Evolutionary conservation across 2,888 invertebrate species (phyloP), one percentile per base, ranked within the genome.

Genomic region (Herminia tarsipennalis): DNA sequence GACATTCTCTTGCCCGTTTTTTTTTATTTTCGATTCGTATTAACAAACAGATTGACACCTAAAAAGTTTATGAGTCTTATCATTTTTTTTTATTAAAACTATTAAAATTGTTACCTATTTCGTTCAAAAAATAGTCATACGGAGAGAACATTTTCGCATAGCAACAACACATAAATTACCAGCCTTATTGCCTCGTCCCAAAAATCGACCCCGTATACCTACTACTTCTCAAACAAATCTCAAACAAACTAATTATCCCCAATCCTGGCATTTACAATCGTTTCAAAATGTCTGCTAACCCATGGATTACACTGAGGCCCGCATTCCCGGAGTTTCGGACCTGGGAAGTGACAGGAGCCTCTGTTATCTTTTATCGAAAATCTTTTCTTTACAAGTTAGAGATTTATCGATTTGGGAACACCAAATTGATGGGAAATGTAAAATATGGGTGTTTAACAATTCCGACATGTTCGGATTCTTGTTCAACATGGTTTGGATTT

Each of bases 321-420:
- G 55, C 56, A 61, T 70, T n/a, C 51, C 45, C 52, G 39, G 42
- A 62, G 52, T 53, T 59, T 46, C 28, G 34, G 56, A 56, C 50
- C 56, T 32, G 25, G 20, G 20, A 46, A 55, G 45, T 67, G 70
- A 70, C 68, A 66, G 61, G 64, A 70, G 66, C 62, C 44, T 40
- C 34, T 33, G 44, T 44, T 62, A 65, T 65, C 57, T 42, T 33
- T 38, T 52, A 64, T 57, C 51, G 53, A 38, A 52, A 54, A 68
- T 64, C 62, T 59, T 56, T 62, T 66, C 58, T 54, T 55, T 32
- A 47, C 44, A 56, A 59, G 53, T 62, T 64, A 33, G 20, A 34
- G 55, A 54, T 69, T 62, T 58, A 68, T 56, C 38, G 61, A 63
- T 60, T 63, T 34, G 34, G 30, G 32, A 16, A 14, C 3, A 13